phyloP scores from a whole-genome alignment of 2,113 vertebrate genomes.

The Baryphthengus martii region DNA sequence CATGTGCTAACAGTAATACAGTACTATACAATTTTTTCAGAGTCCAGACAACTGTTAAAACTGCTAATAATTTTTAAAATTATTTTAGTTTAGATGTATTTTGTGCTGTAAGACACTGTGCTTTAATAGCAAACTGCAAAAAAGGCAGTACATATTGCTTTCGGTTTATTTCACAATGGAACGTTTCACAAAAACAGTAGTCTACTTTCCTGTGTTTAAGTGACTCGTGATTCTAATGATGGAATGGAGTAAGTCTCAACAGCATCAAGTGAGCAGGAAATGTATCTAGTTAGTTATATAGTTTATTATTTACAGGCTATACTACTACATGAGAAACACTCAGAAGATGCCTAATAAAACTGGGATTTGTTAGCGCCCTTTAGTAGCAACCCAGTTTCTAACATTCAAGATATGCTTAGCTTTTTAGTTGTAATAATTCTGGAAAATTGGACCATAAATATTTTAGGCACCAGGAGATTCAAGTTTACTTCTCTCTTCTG shows the following conservation, averaged over 20 bases:
- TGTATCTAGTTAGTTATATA: slow-evolving; percentile 63
- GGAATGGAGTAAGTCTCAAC: slow-evolving; percentile 76
- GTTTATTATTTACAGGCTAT: slow-evolving; percentile 65
- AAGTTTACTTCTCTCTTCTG: slow-evolving; percentile 59
- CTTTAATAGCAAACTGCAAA: slow-evolving; percentile 66
- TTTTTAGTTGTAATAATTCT: slow-evolving; percentile 1
- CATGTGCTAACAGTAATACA: slow-evolving; percentile 64
- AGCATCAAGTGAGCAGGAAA: slow-evolving; percentile 74
- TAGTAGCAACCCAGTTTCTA: slow-evolving; percentile 64
- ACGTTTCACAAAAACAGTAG: slow-evolving; percentile 72
- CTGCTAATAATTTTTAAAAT: slow-evolving; percentile 46
- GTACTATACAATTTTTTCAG: slow-evolving; percentile 48
- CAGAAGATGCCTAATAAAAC: slow-evolving; percentile 42
- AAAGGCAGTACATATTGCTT: slow-evolving; percentile 66
- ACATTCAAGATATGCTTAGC: slow-evolving; percentile 44
- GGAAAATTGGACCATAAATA: slow-evolving; percentile 54
- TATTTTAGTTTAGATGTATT: slow-evolving; percentile 48
- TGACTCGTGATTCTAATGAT: slow-evolving; percentile 67
- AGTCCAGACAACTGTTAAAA: slow-evolving; percentile 56
- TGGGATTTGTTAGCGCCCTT: slow-evolving; percentile 50
- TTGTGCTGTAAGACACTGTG: slow-evolving; percentile 73
- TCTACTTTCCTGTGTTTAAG: slow-evolving; percentile 65
- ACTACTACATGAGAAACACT: slow-evolving; percentile 53
- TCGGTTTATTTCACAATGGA: slow-evolving; percentile 64
- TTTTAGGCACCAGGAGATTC: slow-evolving; percentile 74